These are phyloP conservation scores for Allobates femoralis DNA, from an alignment of 2,797 vertebrate genomes.

Conservation along the genomic window DNA sequence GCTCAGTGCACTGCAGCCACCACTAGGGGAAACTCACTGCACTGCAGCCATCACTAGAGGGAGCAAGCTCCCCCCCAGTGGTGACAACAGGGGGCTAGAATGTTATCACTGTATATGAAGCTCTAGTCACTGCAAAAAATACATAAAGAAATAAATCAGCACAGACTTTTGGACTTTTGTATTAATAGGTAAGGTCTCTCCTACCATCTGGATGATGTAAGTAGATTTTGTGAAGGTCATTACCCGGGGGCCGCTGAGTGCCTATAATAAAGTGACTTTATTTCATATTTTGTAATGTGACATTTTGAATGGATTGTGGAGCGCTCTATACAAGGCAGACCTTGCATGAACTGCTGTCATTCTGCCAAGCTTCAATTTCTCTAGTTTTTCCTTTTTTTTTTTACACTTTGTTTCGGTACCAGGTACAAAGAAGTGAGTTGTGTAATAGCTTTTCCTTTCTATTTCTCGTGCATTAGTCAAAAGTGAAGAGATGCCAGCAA, in stretches of 20 bases:
- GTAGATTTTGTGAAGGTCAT: not conserved
- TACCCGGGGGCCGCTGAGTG: not conserved
- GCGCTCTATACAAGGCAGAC: not conserved
- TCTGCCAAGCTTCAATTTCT: not conserved
- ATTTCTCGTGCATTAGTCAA: not conserved
- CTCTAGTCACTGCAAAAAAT: too few relatives aligned
- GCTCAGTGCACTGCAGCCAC: too few relatives aligned
- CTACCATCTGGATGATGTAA: not conserved
- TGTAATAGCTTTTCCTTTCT: not conserved
- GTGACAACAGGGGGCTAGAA: too few relatives aligned
- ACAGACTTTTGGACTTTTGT: not conserved
- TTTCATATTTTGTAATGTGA: slow-evolving; percentile 9
- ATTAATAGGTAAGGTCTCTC: not conserved
- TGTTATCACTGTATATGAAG: too few relatives aligned
- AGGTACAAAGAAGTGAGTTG: not conserved
- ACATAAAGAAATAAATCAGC: too few relatives aligned
- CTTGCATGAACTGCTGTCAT: not conserved
- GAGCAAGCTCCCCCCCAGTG: too few relatives aligned
- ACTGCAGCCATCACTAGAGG: too few relatives aligned
- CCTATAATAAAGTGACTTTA: not conserved
- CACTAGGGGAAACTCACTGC: too few relatives aligned
- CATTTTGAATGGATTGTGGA: not conserved
- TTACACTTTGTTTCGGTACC: not conserved
- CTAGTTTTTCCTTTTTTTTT: not conserved
- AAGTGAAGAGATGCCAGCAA: not conserved